phyloP scores from a whole-genome alignment of 2,888 invertebrate genomes.

The Harpagoxenus sublaevis region DNA sequence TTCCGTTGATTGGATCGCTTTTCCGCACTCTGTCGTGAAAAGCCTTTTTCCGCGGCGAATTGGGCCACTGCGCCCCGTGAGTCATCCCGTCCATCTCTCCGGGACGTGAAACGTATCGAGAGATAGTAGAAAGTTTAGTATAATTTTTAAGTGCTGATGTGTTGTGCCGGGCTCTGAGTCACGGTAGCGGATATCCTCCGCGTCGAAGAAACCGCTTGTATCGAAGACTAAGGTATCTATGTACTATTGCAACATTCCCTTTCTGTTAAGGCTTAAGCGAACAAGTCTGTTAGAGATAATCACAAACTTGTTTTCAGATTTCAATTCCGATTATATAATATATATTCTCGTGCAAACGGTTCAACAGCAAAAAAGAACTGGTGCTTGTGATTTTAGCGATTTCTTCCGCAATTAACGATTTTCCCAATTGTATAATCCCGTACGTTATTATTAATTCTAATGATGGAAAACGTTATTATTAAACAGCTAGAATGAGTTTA shows the following conservation, averaged over 20 bases:
- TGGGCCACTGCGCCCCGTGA: conserved; percentile 1
- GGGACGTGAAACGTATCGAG: conserved; percentile 33
- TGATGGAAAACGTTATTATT: neutral
- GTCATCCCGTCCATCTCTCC: neutral
- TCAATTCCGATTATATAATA: conserved; percentile 7
- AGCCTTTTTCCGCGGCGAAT: conserved; percentile 19
- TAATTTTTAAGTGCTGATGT: conserved; percentile 28
- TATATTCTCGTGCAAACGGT: neutral
- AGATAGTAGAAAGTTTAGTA: conserved; percentile 44
- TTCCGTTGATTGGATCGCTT: conserved; percentile 65
- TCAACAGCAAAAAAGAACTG: neutral
- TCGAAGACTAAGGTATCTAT: neutral
- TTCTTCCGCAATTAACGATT: neutral
- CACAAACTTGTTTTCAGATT: neutral
- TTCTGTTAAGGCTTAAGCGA: neutral
- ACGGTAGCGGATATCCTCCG: conserved; percentile 20
- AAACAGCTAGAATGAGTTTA: neutral
- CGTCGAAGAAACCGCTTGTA: conserved; percentile 3
- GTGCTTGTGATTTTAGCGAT: neutral
- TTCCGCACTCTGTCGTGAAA: conserved; percentile 53
- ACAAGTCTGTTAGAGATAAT: neutral
- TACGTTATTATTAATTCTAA: neutral
- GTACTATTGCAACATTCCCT: neutral
- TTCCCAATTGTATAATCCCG: neutral
- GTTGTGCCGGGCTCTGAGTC: neutral